These are phyloP conservation scores for Melanostoma scalare DNA, from an alignment of 2,888 invertebrate genomes.

Conservation along the genomic window DNA sequence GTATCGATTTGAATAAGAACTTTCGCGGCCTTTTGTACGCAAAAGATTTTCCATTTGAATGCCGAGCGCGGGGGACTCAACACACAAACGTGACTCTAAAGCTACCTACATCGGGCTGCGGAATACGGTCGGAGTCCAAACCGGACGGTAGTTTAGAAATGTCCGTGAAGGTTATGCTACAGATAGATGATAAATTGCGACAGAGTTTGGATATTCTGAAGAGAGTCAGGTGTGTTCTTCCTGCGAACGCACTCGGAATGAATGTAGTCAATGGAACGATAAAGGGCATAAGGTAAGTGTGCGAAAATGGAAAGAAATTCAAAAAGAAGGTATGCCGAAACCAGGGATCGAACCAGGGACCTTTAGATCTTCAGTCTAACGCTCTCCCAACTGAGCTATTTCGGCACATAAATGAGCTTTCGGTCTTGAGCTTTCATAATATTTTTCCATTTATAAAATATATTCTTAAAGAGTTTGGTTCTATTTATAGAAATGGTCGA, in stretches of 20 bases:
- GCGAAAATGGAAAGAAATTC: constrained; percentile 5
- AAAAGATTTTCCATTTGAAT: constrained; percentile 89
- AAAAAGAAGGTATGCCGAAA: constrained; percentile 69
- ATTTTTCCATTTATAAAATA: not conserved
- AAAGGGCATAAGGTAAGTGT: constrained; percentile 50
- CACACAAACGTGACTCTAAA: constrained; percentile 77
- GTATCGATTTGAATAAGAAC: constrained; percentile 83
- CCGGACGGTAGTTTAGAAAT: constrained; percentile 84
- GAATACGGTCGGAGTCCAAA: constrained; percentile 85
- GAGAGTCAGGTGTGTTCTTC: constrained; percentile 84
- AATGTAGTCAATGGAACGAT: constrained; percentile 71
- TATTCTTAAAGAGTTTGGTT: not conserved
- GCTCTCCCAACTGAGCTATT: constrained; percentile 77
- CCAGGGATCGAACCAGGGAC: constrained; percentile 76
- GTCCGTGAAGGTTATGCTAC: constrained; percentile 87
- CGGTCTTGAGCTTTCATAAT: too few relatives aligned
- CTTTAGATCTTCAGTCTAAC: constrained; percentile 77
- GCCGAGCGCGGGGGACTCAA: constrained; percentile 84
- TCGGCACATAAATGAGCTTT: constrained; percentile 65
- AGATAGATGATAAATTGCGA: constrained; percentile 89
- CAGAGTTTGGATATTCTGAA: constrained; percentile 89
- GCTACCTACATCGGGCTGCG: constrained; percentile 84
- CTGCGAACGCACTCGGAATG: constrained; percentile 80
- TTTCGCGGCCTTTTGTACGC: constrained; percentile 90
- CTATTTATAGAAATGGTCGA: constrained; percentile 83